Evolutionary conservation across 2,113 vertebrate species (phyloP).

Genomic region (Tapirus terrestris): DNA sequence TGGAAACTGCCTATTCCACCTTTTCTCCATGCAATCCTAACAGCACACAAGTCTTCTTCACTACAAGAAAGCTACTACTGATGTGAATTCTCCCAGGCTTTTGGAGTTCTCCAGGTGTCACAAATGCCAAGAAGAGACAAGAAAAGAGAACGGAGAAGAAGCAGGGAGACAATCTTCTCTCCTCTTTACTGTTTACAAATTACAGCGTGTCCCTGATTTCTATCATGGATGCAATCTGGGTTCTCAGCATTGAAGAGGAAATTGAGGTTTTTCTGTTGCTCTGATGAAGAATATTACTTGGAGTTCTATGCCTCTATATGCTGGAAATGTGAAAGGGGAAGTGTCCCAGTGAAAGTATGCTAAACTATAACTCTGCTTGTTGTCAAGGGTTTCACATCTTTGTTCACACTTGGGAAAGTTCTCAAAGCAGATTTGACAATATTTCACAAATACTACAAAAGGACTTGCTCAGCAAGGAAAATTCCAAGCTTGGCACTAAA

Average conservation of each 20-base stretch:
- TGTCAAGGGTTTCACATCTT: conserved; percentile 48
- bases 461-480: conserved; percentile 47
- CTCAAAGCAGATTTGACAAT: conserved; percentile 28
- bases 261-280: neutral
- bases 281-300: neutral
- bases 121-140: neutral
- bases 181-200: neutral
- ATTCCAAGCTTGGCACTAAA: conserved; percentile 28
- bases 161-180: neutral
- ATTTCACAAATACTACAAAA: conserved; percentile 46
- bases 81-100: neutral
- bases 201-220: neutral
- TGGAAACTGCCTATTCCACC: neutral
- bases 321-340: conserved; percentile 16
- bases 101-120: neutral
- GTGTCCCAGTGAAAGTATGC: neutral
- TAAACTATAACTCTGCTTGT: conserved; percentile 50
- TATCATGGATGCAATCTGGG: neutral
- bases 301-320: neutral
- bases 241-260: neutral
- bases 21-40: neutral
- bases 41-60: neutral
- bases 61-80: neutral
- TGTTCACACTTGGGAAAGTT: conserved; percentile 12
- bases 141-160: neutral